Conservation (phyloP, 1,140 invertebrate genomes). For the Microplitis demolitor region DNA sequence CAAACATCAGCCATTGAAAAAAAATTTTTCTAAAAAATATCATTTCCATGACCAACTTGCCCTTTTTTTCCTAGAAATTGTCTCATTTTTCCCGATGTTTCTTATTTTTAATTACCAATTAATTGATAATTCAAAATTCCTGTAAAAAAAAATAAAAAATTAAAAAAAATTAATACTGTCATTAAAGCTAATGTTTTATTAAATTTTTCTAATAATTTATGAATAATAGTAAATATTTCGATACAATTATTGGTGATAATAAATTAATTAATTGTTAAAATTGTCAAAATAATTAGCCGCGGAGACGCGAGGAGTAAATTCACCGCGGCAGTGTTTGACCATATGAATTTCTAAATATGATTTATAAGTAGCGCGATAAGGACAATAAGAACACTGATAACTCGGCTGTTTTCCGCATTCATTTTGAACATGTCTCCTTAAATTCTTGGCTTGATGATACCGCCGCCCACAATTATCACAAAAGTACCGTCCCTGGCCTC, state of each 20-base stretch:
- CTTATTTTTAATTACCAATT: no score
- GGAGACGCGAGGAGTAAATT: not conserved
- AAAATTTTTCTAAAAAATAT: no score
- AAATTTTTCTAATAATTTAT: no score
- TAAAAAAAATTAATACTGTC: no score
- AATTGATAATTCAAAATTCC: no score
- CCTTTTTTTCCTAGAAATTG: no score
- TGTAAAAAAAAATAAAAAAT: no score
- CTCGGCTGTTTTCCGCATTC: slow-evolving; percentile 68
- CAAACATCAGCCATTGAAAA: no score
- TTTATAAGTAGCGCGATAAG: slow-evolving; percentile 57
- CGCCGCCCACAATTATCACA: slow-evolving; percentile 54
- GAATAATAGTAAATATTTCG: no score
- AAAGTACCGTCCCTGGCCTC: slow-evolving; percentile 49
- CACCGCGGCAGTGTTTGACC: slow-evolving; percentile 40
- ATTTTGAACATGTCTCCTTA: slow-evolving; percentile 51
- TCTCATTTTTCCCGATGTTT: no score
- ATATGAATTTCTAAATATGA: slow-evolving; percentile 59
- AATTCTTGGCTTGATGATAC: slow-evolving; percentile 55
- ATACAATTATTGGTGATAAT: not conserved
- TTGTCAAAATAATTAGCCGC: slow-evolving; percentile 5
- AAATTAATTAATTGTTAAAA: not conserved
- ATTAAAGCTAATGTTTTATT: no score
- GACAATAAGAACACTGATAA: slow-evolving; percentile 65
- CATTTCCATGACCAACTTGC: no score